Evolutionary conservation across 2,888 invertebrate species (phyloP).

Genomic region (Tuberolachnus salignus): DNA sequence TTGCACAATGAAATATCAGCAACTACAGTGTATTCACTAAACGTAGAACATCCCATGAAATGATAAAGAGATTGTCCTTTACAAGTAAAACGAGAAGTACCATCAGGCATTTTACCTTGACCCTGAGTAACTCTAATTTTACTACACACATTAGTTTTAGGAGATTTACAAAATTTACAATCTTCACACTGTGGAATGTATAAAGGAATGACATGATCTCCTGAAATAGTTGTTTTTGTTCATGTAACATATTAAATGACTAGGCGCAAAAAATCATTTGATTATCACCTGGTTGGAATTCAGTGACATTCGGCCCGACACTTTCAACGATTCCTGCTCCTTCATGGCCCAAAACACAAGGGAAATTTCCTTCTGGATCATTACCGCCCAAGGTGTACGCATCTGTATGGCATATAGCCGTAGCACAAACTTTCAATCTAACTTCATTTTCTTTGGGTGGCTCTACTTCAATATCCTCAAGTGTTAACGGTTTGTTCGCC

Average conservation of each 20-base stretch:
- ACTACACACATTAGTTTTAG: constrained; percentile 96
- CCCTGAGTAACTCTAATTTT: constrained; percentile 88
- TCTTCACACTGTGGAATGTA: constrained; percentile 96
- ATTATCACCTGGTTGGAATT: constrained; percentile 52
- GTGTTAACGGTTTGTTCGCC: constrained; percentile 82
- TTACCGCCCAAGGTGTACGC: constrained; percentile 85
- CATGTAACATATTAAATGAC: not conserved
- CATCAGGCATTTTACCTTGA: constrained; percentile 89
- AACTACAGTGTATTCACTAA: constrained; percentile 92
- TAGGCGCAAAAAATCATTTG: not conserved
- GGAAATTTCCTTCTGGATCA: constrained; percentile 91
- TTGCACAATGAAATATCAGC: constrained; percentile 94
- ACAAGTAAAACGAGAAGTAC: constrained; percentile 83
- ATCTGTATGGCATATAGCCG: constrained; percentile 91
- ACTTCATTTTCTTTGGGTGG: constrained; percentile 95
- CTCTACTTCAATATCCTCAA: constrained; percentile 92
- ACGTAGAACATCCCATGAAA: constrained; percentile 97
- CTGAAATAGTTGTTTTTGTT: constrained; percentile 62
- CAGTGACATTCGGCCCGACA: constrained; percentile 60
- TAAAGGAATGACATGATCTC: constrained; percentile 95
- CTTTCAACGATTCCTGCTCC: constrained; percentile 69
- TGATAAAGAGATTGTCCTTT: constrained; percentile 81
- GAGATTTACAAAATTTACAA: constrained; percentile 94
- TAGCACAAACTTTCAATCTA: constrained; percentile 77
- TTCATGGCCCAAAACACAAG: constrained; percentile 94